Base-by-base conservation (phyloP, 2,888 invertebrate species). In the Diabrotica balteata region DNA sequence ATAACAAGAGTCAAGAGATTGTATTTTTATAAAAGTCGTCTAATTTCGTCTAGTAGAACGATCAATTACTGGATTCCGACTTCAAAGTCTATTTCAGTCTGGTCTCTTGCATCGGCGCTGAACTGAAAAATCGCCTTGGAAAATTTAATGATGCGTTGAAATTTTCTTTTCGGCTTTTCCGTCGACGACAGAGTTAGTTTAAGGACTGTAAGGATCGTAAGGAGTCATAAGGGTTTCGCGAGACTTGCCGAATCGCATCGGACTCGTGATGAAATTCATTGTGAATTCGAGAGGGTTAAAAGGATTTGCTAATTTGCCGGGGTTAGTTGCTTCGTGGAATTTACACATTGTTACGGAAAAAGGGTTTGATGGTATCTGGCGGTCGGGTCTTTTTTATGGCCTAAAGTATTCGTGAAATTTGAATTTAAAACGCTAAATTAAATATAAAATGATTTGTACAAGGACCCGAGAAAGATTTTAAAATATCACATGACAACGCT, bases 61-160 rank as follows among this genome's bases (percentile, higher is more conserved):
- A 65, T 68, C 68, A 68, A 66, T 68, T 68, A 68, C 62, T 57
- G 54, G 62, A 58, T 59, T 66, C 63, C 43, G 63, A 69, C 69
- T 69, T 69, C 66, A 66, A 68, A 68, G 68, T 71, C 55, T 63
- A 55, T 66, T 68, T 66, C 63, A 58, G 68, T 60, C 66, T 66
- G 65, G 55, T 47, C 45, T 53, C 68, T 66, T 55, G 22, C 47
- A 63, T 43, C 63, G 65, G 66, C 66, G 54, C 54, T 46, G 61
- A 68, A 68, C 65, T 67, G 68, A 66, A 69, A 67, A 72, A 66
- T 68, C 62, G 64, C 58, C 53, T 64, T 32, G 64, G 62, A 61
- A 69, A 66, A 68, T 69, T 69, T 68, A 72, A 72, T 69, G 72
- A 70, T 58, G 66, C 72, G 72, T 66, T 66, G 44, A 63, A 72